Evolutionary conservation across 2,888 invertebrate genomes (phyloP).

Genomic region (Aleiodes alternator): DNA sequence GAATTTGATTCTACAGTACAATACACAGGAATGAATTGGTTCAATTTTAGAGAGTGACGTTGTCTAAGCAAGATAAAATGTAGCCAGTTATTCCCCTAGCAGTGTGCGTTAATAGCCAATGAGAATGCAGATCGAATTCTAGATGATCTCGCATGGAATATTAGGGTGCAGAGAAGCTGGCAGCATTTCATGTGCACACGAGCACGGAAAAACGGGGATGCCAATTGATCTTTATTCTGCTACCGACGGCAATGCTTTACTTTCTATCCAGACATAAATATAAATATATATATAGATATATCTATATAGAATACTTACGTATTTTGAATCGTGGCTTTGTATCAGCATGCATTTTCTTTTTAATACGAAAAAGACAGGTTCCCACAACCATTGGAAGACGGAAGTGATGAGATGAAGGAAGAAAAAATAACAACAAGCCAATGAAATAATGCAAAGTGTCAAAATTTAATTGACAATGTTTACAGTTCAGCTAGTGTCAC

Average conservation of each 20-base stretch:
- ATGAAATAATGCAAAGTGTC: conserved; percentile 12
- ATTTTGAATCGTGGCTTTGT: conserved; percentile 65
- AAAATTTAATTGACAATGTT: background rate
- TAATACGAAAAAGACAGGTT: conserved; percentile 65
- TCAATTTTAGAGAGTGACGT: conserved; percentile 17
- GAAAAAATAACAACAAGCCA: background rate
- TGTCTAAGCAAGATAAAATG: conserved; percentile 14
- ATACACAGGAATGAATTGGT: conserved; percentile 17
- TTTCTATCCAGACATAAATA: conserved; percentile 5
- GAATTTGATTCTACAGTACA: conserved; percentile 19
- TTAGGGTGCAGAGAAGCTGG: conserved; percentile 23
- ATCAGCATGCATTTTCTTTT: conserved; percentile 67
- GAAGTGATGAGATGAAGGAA: conserved; percentile 1
- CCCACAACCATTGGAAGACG: conserved; percentile 67
- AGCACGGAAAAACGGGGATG: conserved; percentile 33
- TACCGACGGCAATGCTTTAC: conserved; percentile 18
- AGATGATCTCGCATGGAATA: conserved; percentile 37
- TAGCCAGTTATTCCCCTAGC: conserved; percentile 9
- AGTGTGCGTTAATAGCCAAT: conserved; percentile 24
- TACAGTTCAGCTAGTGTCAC: background rate
- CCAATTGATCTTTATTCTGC: conserved; percentile 29
- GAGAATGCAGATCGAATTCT: conserved; percentile 40
- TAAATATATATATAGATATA: too few species aligned
- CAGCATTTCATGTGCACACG: conserved; percentile 6
- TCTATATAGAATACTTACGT: conserved; percentile 61